Evolutionary conservation across 2,113 vertebrate genomes (phyloP).

Genomic region (Rissa tridactyla): DNA sequence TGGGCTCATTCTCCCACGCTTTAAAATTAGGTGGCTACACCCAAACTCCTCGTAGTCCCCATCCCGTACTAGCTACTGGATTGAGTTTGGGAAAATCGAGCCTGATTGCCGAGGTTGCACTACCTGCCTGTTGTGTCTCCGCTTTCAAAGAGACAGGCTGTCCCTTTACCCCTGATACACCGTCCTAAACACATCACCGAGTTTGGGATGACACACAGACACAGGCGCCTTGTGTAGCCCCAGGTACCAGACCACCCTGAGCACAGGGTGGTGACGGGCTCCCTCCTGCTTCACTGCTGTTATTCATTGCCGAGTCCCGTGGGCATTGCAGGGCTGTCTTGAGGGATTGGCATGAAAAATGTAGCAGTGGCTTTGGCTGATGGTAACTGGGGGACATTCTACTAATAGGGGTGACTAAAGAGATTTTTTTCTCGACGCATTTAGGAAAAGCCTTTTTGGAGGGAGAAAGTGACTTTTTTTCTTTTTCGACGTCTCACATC

Average conservation of each 20-base stretch:
- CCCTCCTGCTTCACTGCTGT: not conserved
- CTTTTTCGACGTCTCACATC: not conserved
- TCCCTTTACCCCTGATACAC: not conserved
- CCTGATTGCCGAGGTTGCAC: not conserved
- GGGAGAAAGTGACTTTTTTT: not conserved
- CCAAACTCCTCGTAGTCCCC: not conserved
- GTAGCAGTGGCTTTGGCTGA: not conserved
- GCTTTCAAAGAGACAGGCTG: not conserved
- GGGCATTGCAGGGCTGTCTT: not conserved
- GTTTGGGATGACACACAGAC: not conserved
- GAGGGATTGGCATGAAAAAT: not conserved
- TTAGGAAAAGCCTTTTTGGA: not conserved
- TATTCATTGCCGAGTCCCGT: not conserved
- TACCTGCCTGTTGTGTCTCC: accelerated
- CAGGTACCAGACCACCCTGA: accelerated
- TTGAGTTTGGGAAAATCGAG: not conserved
- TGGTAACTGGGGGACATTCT: not conserved
- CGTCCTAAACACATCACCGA: accelerated
- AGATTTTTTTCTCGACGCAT: not conserved
- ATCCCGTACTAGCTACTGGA: not conserved
- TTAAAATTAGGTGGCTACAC: not conserved
- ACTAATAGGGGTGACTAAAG: not conserved
- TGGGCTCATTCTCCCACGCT: not conserved
- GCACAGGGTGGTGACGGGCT: not conserved
- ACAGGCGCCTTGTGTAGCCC: not conserved